Base-by-base conservation (phyloP, 2,113 vertebrate genomes). In the Thermophis baileyi region DNA sequence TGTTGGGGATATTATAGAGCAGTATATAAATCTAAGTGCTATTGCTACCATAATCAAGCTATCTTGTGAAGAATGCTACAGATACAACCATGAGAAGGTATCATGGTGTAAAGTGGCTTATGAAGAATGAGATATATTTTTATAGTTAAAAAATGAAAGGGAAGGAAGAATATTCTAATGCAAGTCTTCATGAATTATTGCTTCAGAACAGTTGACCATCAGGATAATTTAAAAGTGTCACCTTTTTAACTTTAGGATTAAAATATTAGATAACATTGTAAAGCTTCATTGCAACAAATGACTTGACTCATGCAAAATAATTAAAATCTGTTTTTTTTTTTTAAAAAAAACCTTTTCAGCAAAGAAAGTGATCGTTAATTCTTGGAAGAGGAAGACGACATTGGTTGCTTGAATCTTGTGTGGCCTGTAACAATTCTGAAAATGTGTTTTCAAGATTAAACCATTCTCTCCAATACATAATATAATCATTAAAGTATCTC, bases 281-380 rank as follows among this genome's bases (percentile, higher is more conserved):
- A 53, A 53, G 30, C n/a, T 22, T 35, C 30, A 57, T 35, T 74
- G 60, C 49, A 51, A 49, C 81, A 46, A 30, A 27, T 53, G 35
- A 25, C 25, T 74, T 35, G 25, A 22, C 24, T 14, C 14, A 14
- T 54, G 8, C 5, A 74, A 89, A 88, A 74, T 92, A 12, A 81
- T 86, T 27, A 86, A 81, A 54, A 74, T 6, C 1, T 88, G 22
- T 11, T 27, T 0, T 20, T 89, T 3, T 94, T 88, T 57, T n/a
- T n/a, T n/a, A n/a, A n/a, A n/a, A 50, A 93, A 40, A 18, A 3
- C 3, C 0, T 25, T 88, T 94, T 90, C 92, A 97, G 96, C 96
- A 97, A 97, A 93, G 69, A 60, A 97, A 97, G 96, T 97, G 95
- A 97, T 81, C 90, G 11, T 0, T 40, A 90, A 50, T 27, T 35